Base-by-base conservation (phyloP, 2,888 invertebrate genomes). In the Campopleginae sp. region DNA sequence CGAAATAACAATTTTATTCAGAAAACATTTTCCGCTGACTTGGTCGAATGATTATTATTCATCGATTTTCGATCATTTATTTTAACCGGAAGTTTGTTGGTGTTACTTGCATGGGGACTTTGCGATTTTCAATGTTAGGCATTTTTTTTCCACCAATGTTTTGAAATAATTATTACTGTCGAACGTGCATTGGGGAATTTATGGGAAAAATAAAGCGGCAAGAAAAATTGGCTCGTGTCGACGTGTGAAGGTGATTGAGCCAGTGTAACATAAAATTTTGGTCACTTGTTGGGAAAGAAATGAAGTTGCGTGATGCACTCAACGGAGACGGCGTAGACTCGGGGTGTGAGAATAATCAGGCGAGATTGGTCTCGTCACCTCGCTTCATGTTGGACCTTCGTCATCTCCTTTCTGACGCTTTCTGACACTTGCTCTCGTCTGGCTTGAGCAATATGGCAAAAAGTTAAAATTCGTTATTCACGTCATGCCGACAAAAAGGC, bases 391-490 rank as follows among this genome's bases (percentile, higher is more conserved):
- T 14, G 71, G 17, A 51, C 79, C 63, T 71, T 10, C 61, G 44
- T 66, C 66, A 51, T 61, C 17, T 71, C 48, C 46, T 79, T 61
- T 46, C 31, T 48, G 75, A 14, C 48, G 10, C 58, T 23, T 42
- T 17, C 33, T 42, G 31, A 38, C 68, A 31, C 51, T 66, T 51
- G 46, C 33, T 51, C 72, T 42, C 54, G 65, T 19, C 51, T 38
- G 38, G 58, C 71, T 48, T 58, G 42, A 63, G 44, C 58, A 78
- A 78, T 74, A 77, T 74, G 70, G 77, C 72, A 84, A 68, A 51
- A n/a, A 17, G 12, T 31, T 44, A 72, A 81, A 81, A 84, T 84
- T 84, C 80, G 84, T 78, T 84, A 84, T 80, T 80, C 84, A 74
- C 31, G 77, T 74, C 74, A 54, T 63, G 77, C 31, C 68, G n/a